Percentiles rank a stretch among this genome's conserved stretches.
These are phyloP conservation scores for Pimpla rufipes DNA, from an alignment of 2,888 invertebrate species.

Conservation along the genomic window DNA sequence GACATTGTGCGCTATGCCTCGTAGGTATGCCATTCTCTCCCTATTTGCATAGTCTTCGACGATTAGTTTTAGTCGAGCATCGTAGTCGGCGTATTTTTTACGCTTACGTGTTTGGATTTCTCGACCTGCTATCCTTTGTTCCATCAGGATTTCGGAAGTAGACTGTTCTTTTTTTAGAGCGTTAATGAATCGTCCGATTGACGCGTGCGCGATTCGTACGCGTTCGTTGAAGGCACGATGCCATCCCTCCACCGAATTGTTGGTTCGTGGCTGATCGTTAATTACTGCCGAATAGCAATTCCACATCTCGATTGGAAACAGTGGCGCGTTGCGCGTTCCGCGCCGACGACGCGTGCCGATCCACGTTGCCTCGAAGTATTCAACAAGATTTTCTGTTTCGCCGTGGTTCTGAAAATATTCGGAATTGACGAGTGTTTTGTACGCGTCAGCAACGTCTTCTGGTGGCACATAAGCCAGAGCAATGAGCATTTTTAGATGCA, in stretches of 20 bases:
- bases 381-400: constrained; percentile 20
- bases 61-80: constrained; percentile 11
- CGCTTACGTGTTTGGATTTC: constrained; percentile 12
- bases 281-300: constrained; percentile 48
- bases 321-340: not conserved
- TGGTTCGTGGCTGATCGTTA: constrained; percentile 33
- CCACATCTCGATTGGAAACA: constrained; percentile 29
- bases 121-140: constrained; percentile 14
- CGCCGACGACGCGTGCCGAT: constrained; percentile 21
- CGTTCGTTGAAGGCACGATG: constrained; percentile 26
- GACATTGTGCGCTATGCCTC: not conserved
- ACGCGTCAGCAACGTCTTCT: constrained; percentile 36
- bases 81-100: constrained; percentile 12
- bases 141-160: constrained; percentile 4
- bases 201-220: constrained; percentile 17
- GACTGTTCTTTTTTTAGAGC: constrained; percentile 32
- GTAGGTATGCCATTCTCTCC: not conserved
- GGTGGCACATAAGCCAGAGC: constrained; percentile 54
- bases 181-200: constrained; percentile 25
- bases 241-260: constrained; percentile 43
- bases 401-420: constrained; percentile 38
- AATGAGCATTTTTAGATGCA: constrained; percentile 40
- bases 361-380: constrained; percentile 56
- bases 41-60: constrained; percentile 20
- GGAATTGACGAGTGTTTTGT: constrained; percentile 15